These are phyloP conservation scores for Diabrotica virgifera DNA, from an alignment of 1,140 invertebrate species.

Conservation along the genomic window DNA sequence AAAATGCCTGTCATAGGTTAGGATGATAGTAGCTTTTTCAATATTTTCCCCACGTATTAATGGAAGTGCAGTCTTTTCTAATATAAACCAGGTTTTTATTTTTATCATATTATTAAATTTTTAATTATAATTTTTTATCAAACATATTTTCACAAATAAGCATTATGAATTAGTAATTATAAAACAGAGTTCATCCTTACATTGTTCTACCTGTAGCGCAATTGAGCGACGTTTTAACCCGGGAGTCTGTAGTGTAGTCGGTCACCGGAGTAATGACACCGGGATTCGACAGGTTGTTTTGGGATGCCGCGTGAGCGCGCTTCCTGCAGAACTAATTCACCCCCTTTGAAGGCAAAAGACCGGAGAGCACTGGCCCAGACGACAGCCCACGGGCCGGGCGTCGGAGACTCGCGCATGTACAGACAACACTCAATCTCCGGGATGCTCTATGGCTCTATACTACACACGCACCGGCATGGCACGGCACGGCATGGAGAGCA, in stretches of 20 bases:
- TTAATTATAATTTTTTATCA: no score
- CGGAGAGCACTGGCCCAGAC: slow-evolving; percentile 31
- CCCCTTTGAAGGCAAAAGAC: slow-evolving; percentile 19
- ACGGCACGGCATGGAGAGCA: background rate
- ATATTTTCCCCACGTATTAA: no score
- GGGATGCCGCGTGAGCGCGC: slow-evolving; percentile 12
- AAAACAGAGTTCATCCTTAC: background rate
- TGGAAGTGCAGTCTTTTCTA: no score
- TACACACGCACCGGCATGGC: background rate
- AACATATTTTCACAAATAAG: no score
- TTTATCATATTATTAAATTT: no score
- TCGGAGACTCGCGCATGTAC: slow-evolving; percentile 28
- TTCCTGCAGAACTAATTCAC: background rate
- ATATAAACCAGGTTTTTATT: no score
- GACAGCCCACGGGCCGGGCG: slow-evolving; percentile 22
- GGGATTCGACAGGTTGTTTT: slow-evolving; percentile 14
- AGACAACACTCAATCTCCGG: slow-evolving; percentile 17
- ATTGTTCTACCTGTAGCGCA: background rate
- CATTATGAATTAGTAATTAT: background rate
- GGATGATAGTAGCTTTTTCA: no score
- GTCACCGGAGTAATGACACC: slow-evolving; percentile 6
- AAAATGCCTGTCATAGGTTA: no score
- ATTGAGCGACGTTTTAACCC: background rate
- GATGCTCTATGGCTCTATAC: background rate
- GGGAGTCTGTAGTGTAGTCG: background rate